phyloP scores from a whole-genome alignment of 2,888 invertebrate genomes.

The Drosophila kanekoi region DNA sequence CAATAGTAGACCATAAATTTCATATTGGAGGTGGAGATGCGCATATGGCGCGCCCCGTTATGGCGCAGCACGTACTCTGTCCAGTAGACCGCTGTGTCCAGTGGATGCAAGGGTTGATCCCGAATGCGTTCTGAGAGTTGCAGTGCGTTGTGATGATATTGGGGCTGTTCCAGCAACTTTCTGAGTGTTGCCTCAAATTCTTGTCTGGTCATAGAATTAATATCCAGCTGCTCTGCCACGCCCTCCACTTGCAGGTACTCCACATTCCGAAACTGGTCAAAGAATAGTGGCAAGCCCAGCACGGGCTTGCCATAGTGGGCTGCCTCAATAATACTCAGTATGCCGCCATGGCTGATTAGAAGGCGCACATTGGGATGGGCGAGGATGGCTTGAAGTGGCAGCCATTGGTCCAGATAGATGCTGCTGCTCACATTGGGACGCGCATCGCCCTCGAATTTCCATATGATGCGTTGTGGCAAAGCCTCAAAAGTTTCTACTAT shows the following conservation, averaged over 20 bases:
- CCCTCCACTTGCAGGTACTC: slow-evolving; percentile 73
- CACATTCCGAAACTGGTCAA: slow-evolving; percentile 86
- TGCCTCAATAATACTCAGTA: slow-evolving; percentile 85
- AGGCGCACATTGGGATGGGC: slow-evolving; percentile 85
- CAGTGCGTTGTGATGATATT: slow-evolving; percentile 48
- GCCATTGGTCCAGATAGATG: slow-evolving; percentile 79
- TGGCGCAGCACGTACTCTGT: slow-evolving; percentile 81
- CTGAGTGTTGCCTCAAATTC: slow-evolving; percentile 62
- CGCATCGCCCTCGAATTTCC: slow-evolving; percentile 83
- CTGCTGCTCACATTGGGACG: slow-evolving; percentile 65
- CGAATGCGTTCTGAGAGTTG: slow-evolving; percentile 70
- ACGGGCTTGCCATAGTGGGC: slow-evolving; percentile 85
- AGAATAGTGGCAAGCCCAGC: slow-evolving; percentile 85
- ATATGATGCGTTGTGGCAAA: slow-evolving; percentile 81
- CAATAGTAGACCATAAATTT: slow-evolving; percentile 75
- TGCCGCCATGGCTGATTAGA: slow-evolving; percentile 85
- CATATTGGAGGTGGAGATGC: slow-evolving; percentile 72
- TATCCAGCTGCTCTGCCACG: slow-evolving; percentile 78
- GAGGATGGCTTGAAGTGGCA: slow-evolving; percentile 85
- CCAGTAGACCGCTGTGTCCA: slow-evolving; percentile 82
- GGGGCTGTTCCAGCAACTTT: slow-evolving; percentile 54
- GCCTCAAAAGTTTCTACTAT: slow-evolving; percentile 50
- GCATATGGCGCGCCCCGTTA: slow-evolving; percentile 82
- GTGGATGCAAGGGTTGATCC: slow-evolving; percentile 80
- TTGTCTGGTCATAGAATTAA: slow-evolving; percentile 76